These are phyloP conservation scores for Calameuta idolon DNA, from an alignment of 2,888 invertebrate genomes.

Conservation along the genomic window DNA sequence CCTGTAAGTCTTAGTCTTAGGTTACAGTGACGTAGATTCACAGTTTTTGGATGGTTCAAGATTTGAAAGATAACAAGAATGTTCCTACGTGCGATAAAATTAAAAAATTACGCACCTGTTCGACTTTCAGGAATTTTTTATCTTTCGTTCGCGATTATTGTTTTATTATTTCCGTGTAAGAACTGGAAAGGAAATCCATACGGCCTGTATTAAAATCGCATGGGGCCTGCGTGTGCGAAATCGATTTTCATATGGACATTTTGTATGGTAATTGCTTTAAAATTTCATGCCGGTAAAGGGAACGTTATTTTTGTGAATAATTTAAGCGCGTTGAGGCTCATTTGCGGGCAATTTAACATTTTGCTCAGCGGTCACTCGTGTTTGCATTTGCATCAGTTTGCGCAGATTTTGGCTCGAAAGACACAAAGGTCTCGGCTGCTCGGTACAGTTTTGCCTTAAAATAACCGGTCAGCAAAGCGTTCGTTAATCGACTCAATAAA, in stretches of 20 bases:
- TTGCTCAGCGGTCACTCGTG: no score
- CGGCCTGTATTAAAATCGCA: neutral
- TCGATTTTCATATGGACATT: neutral
- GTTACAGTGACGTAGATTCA: conserved; percentile 3
- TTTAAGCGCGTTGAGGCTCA: neutral
- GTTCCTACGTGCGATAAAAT: neutral
- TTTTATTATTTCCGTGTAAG: neutral
- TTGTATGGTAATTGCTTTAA: conserved; percentile 3
- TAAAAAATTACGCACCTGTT: neutral
- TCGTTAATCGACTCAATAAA: neutral
- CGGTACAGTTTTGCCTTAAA: no score
- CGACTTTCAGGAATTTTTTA: neutral
- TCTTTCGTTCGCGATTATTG: no score
- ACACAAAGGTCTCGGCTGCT: no score
- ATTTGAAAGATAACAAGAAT: neutral
- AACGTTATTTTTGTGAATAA: conserved; percentile 23
- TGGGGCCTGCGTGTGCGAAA: neutral
- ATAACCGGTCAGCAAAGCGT: no score
- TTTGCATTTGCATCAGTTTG: no score
- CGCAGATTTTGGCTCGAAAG: no score
- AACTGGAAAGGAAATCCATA: neutral
- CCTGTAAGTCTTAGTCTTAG: conserved; percentile 10
- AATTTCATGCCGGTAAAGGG: conserved; percentile 42
- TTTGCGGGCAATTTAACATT: neutral
- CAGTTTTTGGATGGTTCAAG: neutral